Conservation (phyloP, 2,888 invertebrate species). For the Serrognathus titanus region DNA sequence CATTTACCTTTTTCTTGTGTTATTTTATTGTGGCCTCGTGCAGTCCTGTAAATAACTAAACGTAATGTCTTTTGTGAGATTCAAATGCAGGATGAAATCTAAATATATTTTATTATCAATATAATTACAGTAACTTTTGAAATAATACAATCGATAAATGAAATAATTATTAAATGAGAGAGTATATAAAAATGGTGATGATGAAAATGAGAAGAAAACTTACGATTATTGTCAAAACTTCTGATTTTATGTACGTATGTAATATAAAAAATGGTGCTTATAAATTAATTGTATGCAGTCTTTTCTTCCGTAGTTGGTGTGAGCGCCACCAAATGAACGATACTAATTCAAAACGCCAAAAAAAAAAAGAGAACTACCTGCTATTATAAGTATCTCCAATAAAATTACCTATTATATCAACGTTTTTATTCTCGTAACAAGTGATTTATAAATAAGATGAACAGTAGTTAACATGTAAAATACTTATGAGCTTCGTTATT, state of each 20-base stretch:
- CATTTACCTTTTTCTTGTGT: constrained; percentile 10
- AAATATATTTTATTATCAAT: neutral
- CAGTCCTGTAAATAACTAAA: too few relatives aligned
- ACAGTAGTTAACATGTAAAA: neutral
- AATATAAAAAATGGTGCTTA: neutral
- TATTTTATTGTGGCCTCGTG: neutral
- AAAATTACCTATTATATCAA: neutral
- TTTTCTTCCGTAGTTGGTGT: neutral
- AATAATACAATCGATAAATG: too few relatives aligned
- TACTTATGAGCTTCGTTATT: neutral
- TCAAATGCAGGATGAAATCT: too few relatives aligned
- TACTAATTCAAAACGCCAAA: too few relatives aligned
- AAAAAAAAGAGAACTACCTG: too few relatives aligned
- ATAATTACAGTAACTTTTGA: neutral
- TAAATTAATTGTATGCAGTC: neutral
- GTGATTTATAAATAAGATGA: neutral
- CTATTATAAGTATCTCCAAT: neutral
- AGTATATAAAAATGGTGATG: too few relatives aligned
- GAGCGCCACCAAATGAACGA: neutral
- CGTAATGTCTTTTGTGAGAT: too few relatives aligned
- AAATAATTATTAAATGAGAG: too few relatives aligned
- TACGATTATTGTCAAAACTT: neutral
- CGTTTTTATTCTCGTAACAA: neutral
- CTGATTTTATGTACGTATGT: too few relatives aligned
- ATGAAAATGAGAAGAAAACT: neutral